These are phyloP conservation scores for Coregonus suidteri DNA, from an alignment of 2,797 vertebrate genomes.

Conservation along the genomic window DNA sequence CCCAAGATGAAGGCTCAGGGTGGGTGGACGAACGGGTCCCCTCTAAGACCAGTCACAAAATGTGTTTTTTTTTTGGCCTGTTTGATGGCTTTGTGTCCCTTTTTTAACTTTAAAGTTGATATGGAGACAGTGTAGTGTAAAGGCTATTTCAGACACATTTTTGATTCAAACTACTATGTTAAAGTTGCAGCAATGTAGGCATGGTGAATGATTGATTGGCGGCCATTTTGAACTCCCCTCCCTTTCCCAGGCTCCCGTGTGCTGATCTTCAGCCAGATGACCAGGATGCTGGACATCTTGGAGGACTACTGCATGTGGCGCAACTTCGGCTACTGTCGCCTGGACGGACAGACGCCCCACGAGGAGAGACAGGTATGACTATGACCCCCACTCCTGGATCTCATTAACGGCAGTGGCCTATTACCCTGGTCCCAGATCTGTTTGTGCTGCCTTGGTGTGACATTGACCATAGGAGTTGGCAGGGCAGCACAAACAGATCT, in stretches of 20 bases:
- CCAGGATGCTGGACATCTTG: conserved; percentile 95
- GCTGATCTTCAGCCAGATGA: conserved; percentile 99
- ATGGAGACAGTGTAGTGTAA: too few species aligned
- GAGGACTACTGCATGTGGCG: conserved; percentile 99
- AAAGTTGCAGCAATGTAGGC: neutral
- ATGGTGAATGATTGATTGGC: neutral
- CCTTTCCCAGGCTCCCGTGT: conserved; percentile 85
- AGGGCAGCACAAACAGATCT: too few species aligned
- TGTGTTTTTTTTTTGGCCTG: neutral
- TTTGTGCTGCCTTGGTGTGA: neutral
- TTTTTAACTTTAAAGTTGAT: too few species aligned
- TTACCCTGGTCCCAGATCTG: neutral
- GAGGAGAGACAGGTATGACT: conserved; percentile 91
- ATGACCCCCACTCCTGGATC: neutral
- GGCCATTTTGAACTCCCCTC: neutral
- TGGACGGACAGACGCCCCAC: conserved; percentile 97
- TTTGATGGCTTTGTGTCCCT: neutral
- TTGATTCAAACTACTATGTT: neutral
- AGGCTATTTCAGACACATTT: too few species aligned
- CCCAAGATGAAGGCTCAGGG: conserved; percentile 95
- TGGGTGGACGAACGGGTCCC: conserved; percentile 51
- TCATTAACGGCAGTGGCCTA: too few species aligned
- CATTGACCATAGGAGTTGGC: too few species aligned
- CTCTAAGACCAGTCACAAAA: neutral
- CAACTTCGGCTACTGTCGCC: conserved; percentile 91